Evolutionary conservation across 2,797 vertebrate species (phyloP).

Genomic region (Erithacus rubecula): DNA sequence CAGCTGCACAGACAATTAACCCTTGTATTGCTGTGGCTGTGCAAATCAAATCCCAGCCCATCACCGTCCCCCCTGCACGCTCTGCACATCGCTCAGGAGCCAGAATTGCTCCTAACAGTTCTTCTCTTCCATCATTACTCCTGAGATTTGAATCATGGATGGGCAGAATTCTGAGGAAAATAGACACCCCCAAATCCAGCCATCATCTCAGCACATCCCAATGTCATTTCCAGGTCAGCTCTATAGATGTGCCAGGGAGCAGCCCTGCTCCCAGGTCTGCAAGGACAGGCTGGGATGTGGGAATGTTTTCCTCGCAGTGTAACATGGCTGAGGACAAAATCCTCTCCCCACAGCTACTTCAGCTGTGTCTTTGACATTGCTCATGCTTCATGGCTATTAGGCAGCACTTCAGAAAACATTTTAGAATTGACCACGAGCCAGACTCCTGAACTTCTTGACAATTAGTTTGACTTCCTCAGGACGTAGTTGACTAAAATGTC

Average conservation of each 20-base stretch:
- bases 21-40: neutral
- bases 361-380: neutral
- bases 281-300: neutral
- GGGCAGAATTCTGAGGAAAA: neutral
- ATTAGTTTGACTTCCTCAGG: neutral
- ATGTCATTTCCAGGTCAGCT: neutral
- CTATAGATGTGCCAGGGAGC: rapidly evolving
- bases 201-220: neutral
- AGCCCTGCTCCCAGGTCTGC: rapidly evolving
- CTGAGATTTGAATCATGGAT: rapidly evolving
- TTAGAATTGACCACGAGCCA: neutral
- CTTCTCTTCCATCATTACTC: neutral
- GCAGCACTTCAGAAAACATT: neutral
- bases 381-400: neutral
- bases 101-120: neutral
- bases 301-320: neutral
- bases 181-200: neutral
- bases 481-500: neutral
- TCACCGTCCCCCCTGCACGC: neutral
- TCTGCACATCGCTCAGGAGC: neutral
- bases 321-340: neutral
- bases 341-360: neutral
- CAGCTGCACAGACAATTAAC: constrained; percentile 20
- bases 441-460: neutral
- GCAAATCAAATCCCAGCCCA: neutral